Base-by-base conservation (phyloP, 1,140 invertebrate genomes). In the Popillia japonica region DNA sequence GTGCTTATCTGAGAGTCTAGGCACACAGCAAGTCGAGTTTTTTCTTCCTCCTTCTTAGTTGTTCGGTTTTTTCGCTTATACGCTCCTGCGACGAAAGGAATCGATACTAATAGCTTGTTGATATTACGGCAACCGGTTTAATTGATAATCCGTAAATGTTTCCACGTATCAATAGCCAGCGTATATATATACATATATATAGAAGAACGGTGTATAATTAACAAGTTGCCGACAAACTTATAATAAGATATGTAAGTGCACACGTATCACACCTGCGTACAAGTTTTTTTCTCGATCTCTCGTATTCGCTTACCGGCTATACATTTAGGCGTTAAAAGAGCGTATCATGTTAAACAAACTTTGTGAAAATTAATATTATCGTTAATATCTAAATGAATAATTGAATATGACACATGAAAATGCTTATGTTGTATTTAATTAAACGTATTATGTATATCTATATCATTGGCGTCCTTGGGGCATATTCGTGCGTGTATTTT, bases 31-130 rank as follows among this genome's bases (percentile, higher is more conserved):
- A 34, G 27, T 34, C 27, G 27, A 34, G 27, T 34, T 34, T 34
- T 34, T 34, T 34, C 27, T 34, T 34, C 27, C 27, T 34, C 27
- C 27, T 34, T 34, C 27, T 34, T 34, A 34, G 27, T 4, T 34
- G 27, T 34, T 34, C 27, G 27, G 27, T 34, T 34, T 34, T 34
- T 34, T 34, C 27, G 27, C 27, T 34, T 34, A 34, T 34, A 34
- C 27, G 27, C 27, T 34, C 27, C 27, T 34, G 27, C 27, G 27
- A 34, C 27, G 27, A 34, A 34, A 34, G 44, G 10, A 14, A n/a
- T 48, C 59, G 59, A 64, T 64, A n/a, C 59, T 64, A 64, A 64
- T 64, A 23, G 59, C 22, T n/a, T 23, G 59, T 64, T 64, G 59
- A 64, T 64, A 64, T 64, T 64, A 22, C 59, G 17, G 22, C 59